phyloP scores from a whole-genome alignment of 2,113 vertebrate species.

The Pollimyrus isidori region DNA sequence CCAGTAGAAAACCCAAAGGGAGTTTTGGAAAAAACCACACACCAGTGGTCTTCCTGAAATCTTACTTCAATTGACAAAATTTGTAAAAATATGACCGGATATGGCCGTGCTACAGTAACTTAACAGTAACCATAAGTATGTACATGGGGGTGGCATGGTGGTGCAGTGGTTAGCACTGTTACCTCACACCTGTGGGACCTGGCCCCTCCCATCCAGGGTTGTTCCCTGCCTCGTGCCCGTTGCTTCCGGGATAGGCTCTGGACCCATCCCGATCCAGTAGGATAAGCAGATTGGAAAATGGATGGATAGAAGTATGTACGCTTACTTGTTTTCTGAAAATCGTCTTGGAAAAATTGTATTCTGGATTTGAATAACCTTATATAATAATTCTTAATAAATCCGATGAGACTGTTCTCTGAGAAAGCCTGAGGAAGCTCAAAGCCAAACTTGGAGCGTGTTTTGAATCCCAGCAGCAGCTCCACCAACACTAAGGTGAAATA shows the following conservation, averaged over 20 bases:
- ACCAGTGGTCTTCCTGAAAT: background rate
- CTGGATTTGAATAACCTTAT: background rate
- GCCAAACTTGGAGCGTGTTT: conserved; percentile 16
- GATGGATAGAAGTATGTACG: background rate
- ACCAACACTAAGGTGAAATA: conserved; percentile 48
- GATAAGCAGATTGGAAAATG: too few relatives aligned
- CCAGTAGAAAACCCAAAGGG: background rate
- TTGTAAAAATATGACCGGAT: background rate
- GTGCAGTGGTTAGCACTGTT: too few relatives aligned
- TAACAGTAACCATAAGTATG: background rate
- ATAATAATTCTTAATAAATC: background rate
- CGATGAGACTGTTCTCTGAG: background rate
- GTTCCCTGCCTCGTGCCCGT: too few relatives aligned
- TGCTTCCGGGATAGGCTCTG: too few relatives aligned
- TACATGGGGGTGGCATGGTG: background rate
- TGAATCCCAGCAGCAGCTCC: conserved; percentile 25
- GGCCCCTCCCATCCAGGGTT: too few relatives aligned
- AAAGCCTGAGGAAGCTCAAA: conserved; percentile 28
- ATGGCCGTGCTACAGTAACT: background rate
- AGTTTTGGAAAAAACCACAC: background rate
- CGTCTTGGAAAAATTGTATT: background rate
- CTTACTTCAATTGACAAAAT: background rate
- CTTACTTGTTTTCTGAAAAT: background rate
- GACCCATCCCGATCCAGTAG: too few relatives aligned
- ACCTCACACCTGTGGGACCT: too few relatives aligned